Evolutionary conservation across 1,140 invertebrate genomes (phyloP), one percentile per base, ranked within the genome.

Genomic region (Elymnias hypermnestra): DNA sequence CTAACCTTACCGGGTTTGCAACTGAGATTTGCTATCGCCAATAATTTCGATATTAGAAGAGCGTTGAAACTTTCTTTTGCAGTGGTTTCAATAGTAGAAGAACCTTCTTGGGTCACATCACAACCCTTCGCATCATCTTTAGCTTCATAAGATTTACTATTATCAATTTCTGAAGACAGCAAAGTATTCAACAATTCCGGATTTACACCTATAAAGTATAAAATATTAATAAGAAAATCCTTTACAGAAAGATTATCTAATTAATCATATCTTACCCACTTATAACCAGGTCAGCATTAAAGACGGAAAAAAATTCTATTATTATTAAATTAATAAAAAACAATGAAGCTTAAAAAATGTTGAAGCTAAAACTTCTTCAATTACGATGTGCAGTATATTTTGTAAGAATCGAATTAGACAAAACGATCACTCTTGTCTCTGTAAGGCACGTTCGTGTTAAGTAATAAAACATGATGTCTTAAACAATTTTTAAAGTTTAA

Each of bases 1-100:
- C 22, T 9, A 10, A 45, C 12, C 89, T 88, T 74, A 93, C 92
- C 89, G 61, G 91, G 90, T 86, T 96, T 95, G 79, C 94, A 96
- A 54, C 94, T 93, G 12, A 92, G 86, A 25, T 75, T 63, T 0
- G 71, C 67, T n/a, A 84, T 84, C 2, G 72, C 52, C 63, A 77
- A 62, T 3, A 84, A 40, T 29, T 84, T 83, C 0, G 71, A 68
- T 40, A 84, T 76, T 0, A 84, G 59, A 19, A 84, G 40, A 0
- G 70, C 64, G 39, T 84, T 84, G 14, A 79, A 84, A 49, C 74
- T 76, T 7, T 70, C 65, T 45, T n/a, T n/a, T n/a, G n/a, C n/a
- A n/a, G n/a, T n/a, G n/a, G 26, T 39, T 60, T 70, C 3, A 28
- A 14, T 33, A 23, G 9, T 23, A 47, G 13, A 28, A 19, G 1